These are phyloP conservation scores for Yponomeuta evonymella DNA, from an alignment of 2,888 invertebrate species.

Conservation along the genomic window DNA sequence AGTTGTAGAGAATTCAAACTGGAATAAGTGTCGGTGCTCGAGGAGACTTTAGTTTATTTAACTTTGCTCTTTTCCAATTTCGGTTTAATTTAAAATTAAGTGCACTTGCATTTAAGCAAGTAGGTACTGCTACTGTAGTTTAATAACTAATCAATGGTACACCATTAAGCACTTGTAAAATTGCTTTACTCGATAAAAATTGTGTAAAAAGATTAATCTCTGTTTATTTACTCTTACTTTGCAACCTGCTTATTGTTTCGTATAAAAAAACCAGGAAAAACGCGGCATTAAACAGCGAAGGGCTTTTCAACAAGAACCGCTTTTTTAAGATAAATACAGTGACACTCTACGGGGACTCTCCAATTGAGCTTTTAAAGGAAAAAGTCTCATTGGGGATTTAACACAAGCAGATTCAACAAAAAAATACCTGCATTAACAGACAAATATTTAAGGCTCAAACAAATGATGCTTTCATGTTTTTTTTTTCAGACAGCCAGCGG, in stretches of 20 bases:
- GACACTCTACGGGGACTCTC: background rate
- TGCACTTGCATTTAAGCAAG: background rate
- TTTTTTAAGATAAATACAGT: background rate
- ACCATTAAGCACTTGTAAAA: too few relatives aligned
- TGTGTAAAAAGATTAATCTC: too few relatives aligned
- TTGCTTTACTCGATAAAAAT: too few relatives aligned
- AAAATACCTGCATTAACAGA: too few relatives aligned
- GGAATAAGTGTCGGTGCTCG: constrained; percentile 12
- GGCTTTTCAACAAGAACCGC: background rate
- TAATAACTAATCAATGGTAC: too few relatives aligned
- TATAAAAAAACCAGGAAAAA: background rate
- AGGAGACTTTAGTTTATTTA: constrained; percentile 14
- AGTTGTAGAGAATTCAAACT: constrained; percentile 16
- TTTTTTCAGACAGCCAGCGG: too few relatives aligned
- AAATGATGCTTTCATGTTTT: too few relatives aligned
- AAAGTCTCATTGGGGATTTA: background rate
- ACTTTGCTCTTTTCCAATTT: constrained; percentile 14
- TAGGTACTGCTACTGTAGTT: too few relatives aligned
- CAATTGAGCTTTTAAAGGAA: background rate
- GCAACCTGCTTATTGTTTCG: background rate
- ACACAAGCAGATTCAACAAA: background rate
- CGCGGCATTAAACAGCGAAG: background rate
- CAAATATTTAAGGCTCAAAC: too few relatives aligned
- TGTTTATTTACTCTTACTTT: too few relatives aligned
- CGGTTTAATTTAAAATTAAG: constrained; percentile 16